These are phyloP conservation scores for Nasua narica DNA, from an alignment of 2,797 vertebrate species.

Conservation along the genomic window DNA sequence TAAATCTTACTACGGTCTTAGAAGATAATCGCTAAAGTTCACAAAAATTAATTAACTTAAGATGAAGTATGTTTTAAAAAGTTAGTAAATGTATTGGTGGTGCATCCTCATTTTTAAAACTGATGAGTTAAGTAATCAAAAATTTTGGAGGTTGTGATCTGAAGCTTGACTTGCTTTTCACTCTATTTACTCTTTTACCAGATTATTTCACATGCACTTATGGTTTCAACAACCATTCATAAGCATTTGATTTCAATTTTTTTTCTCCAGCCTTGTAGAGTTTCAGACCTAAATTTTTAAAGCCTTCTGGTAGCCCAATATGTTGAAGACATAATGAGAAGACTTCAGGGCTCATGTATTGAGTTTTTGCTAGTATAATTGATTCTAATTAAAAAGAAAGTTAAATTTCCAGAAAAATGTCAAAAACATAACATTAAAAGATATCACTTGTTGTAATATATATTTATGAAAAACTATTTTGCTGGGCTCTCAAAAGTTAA, in stretches of 20 bases:
- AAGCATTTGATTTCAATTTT: neutral
- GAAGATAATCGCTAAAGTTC: neutral
- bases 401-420: constrained; percentile 55
- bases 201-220: neutral
- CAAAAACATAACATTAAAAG: constrained; percentile 36
- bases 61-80: neutral
- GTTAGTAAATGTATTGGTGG: neutral
- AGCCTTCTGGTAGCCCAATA: constrained; percentile 20
- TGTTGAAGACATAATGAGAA: constrained; percentile 21
- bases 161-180: neutral
- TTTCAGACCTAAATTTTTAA: constrained; percentile 21
- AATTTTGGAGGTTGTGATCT: neutral
- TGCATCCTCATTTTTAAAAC: neutral
- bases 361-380: constrained; percentile 41
- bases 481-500: neutral
- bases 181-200: neutral
- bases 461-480: constrained; percentile 41
- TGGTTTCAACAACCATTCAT: constrained; percentile 2
- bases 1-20: neutral
- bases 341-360: neutral
- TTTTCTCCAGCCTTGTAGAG: neutral
- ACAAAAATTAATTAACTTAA: neutral
- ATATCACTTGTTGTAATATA: constrained; percentile 28
- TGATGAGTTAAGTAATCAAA: neutral
- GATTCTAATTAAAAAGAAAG: constrained; percentile 54